Evolutionary conservation across 2,113 vertebrate species (phyloP), one percentile per base, ranked within the genome.

Genomic region (Willisornis vidua): DNA sequence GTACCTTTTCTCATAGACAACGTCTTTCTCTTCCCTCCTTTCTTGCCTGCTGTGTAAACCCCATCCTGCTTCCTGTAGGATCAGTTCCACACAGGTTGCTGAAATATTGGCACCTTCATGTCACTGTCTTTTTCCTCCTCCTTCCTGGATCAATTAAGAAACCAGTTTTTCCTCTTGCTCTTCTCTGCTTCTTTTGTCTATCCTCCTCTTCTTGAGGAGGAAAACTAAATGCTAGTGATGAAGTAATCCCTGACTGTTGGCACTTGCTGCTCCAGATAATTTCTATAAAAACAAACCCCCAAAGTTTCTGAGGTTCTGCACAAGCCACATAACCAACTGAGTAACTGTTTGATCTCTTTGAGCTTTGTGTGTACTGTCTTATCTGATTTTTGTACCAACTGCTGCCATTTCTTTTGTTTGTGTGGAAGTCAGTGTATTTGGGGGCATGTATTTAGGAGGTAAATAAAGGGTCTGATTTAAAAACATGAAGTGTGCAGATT

Each of bases 131-230:
- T 89, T 85, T 92, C 76, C 72, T 92, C 57, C 94, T 97, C 61
- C 94, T 93, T 96, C 95, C 92, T 83, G 94, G 92, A 92, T 88
- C 93, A 96, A 71, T 96, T 96, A 92, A 94, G 87, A 78, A 97
- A 97, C 97, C 97, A 97, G 97, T 97, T 97, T 97, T 96, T 97
- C 97, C 72, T 96, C 97, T 95, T 89, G 19, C 71, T 67, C 73
- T 25, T 87, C 88, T 85, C 92, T 86, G 43, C 54, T 81, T 23
- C 72, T 77, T 84, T 93, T 79, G 68, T 76, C 71, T 63, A 20
- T 55, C 93, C 63, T 85, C 59, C 29, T 84, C 73, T 84, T 31
- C 74, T 66, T 52, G 76, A 51, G 73, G 75, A 52, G 83, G 86
- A 92, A 84, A 92, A 57, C 68, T 4, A 41, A 93, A 85, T 91